phyloP scores from a whole-genome alignment of 2,113 vertebrate species.

The Chaetura pelagica region DNA sequence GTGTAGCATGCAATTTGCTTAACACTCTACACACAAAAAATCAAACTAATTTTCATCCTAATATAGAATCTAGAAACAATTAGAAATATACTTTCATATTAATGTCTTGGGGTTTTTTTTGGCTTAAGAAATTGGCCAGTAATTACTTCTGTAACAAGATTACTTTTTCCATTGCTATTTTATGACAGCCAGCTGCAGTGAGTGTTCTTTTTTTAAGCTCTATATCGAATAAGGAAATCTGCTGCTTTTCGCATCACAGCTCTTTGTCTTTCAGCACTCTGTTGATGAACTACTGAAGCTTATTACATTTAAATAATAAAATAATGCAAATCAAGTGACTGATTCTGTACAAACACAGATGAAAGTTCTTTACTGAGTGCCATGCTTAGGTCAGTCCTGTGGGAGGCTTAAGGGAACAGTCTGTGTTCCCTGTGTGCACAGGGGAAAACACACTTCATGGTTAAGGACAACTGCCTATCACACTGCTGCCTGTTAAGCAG shows the following conservation, averaged over 20 bases:
- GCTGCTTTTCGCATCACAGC: not conserved
- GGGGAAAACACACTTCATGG: not conserved
- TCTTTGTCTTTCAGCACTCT: not conserved
- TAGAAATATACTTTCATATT: not conserved
- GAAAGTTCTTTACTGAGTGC: conserved; percentile 4
- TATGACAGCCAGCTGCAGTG: not conserved
- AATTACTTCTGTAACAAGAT: not conserved
- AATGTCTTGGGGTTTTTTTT: not conserved
- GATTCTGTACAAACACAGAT: conserved; percentile 38
- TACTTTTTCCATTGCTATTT: conserved; percentile 45
- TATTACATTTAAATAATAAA: conserved; percentile 24
- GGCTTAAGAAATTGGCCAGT: not conserved
- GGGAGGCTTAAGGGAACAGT: not conserved
- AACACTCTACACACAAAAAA: not conserved
- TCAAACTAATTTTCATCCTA: not conserved
- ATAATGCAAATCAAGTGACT: not conserved
- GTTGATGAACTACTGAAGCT: not conserved
- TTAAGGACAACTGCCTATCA: not conserved
- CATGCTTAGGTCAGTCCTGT: not conserved
- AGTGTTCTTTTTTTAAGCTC: not conserved
- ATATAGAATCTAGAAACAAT: not conserved
- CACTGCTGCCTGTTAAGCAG: not conserved
- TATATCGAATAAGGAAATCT: not conserved
- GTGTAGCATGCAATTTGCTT: not conserved
- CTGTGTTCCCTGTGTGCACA: not conserved